Evolutionary conservation across 2,888 invertebrate genomes (phyloP).

Genomic region (Lochmaea crataegi): DNA sequence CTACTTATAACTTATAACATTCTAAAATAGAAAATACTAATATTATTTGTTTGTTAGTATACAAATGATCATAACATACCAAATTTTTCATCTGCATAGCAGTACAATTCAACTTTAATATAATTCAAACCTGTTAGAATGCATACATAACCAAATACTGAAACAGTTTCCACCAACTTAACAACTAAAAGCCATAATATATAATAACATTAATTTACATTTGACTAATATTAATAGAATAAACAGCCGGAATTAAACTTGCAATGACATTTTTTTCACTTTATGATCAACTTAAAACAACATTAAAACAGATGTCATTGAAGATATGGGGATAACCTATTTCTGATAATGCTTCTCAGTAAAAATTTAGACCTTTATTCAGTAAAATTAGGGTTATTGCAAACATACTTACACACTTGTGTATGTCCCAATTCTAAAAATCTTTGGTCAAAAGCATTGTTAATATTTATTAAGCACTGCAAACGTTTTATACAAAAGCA

Average conservation of each 20-base stretch:
- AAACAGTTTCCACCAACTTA: background rate
- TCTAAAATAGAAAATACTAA: background rate
- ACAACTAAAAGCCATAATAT: too few species aligned
- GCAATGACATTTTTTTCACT: background rate
- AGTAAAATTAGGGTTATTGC: background rate
- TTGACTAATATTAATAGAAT: too few species aligned
- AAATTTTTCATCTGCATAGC: background rate
- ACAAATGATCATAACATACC: background rate
- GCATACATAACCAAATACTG: background rate
- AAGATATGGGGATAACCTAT: background rate
- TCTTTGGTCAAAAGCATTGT: conserved; percentile 1
- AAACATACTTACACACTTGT: background rate
- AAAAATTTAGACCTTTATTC: background rate
- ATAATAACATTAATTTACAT: too few species aligned
- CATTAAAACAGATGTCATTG: too few species aligned
- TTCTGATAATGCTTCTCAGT: background rate
- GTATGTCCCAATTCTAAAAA: background rate
- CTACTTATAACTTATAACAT: background rate
- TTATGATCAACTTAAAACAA: too few species aligned
- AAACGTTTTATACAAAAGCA: background rate
- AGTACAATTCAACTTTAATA: background rate
- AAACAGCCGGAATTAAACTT: too few species aligned
- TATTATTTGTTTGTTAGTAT: background rate
- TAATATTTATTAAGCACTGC: background rate
- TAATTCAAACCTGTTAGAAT: background rate